Conservation (phyloP, 1,140 invertebrate species). For the Wasmannia auropunctata region DNA sequence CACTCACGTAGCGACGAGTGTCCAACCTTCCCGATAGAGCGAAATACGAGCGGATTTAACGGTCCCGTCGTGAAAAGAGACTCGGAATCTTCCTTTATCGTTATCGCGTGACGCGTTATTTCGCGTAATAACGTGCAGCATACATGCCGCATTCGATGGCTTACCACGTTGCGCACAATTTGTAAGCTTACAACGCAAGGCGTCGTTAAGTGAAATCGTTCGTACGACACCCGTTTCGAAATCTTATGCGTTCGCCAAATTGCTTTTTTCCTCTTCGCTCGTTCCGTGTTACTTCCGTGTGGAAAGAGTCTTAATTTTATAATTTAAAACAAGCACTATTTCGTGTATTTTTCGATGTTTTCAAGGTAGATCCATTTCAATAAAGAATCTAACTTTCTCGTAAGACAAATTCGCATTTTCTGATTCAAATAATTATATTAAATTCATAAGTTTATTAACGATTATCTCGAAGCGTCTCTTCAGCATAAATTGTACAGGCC, state of each 20-base stretch:
- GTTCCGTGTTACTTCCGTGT: neutral
- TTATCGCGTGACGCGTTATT: slow-evolving; percentile 11
- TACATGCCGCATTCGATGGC: neutral
- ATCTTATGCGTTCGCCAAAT: neutral
- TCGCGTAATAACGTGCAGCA: slow-evolving; percentile 19
- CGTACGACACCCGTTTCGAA: neutral
- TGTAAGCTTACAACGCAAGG: neutral
- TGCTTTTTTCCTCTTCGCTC: neutral
- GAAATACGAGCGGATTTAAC: slow-evolving; percentile 28
- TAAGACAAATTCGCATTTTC: slow-evolving; percentile 1
- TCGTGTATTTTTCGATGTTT: neutral
- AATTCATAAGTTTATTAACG: neutral
- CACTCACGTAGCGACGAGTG: neutral
- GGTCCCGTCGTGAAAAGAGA: neutral
- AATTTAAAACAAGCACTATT: neutral
- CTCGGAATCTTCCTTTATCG: neutral
- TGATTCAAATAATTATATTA: neutral
- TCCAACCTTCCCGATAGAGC: slow-evolving; percentile 16
- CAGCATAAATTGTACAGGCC: neutral
- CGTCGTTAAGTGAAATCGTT: slow-evolving; percentile 8
- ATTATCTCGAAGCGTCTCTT: neutral
- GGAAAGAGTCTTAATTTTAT: neutral
- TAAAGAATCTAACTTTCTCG: neutral
- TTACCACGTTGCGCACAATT: neutral
- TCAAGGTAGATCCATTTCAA: neutral